These are phyloP conservation scores for Thecophora atra DNA, from an alignment of 2,888 invertebrate genomes.

Conservation along the genomic window DNA sequence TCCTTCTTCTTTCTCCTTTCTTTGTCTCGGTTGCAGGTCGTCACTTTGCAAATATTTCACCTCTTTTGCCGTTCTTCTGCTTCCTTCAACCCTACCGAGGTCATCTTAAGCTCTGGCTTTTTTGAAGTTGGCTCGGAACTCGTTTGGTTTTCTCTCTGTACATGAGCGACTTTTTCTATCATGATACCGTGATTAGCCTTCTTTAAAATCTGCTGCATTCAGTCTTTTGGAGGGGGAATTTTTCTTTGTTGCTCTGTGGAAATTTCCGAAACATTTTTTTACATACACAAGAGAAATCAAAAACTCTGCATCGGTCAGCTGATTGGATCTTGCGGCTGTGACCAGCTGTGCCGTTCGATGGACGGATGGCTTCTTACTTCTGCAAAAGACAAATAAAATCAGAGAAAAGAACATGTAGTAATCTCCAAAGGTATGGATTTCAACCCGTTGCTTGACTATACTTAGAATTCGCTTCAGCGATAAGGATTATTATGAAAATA, in stretches of 20 bases:
- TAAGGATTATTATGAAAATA: constrained; percentile 13
- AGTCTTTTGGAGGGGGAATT: no score
- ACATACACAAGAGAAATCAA: neutral
- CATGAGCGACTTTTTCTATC: neutral
- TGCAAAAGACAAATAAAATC: neutral
- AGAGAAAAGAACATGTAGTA: constrained; percentile 3
- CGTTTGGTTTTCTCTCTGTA: no score
- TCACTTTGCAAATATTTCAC: no score
- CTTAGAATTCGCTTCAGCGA: constrained; percentile 13
- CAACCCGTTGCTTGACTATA: constrained; percentile 23
- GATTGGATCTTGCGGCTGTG: constrained; percentile 7
- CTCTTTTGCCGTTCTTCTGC: no score
- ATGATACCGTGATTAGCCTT: neutral
- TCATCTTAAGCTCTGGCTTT: no score
- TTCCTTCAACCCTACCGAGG: no score
- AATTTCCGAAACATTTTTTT: constrained; percentile 4
- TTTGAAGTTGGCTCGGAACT: no score
- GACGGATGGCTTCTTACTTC: neutral
- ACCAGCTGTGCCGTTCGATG: constrained; percentile 11
- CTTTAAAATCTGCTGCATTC: neutral
- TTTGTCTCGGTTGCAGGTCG: no score
- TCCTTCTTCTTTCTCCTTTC: no score
- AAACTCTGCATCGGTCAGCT: neutral
- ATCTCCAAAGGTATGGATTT: constrained; percentile 24
- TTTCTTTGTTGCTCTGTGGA: no score